Evolutionary conservation across 2,888 invertebrate genomes (phyloP), one percentile per base, ranked within the genome.

Genomic region (Ophion slaviceki): DNA sequence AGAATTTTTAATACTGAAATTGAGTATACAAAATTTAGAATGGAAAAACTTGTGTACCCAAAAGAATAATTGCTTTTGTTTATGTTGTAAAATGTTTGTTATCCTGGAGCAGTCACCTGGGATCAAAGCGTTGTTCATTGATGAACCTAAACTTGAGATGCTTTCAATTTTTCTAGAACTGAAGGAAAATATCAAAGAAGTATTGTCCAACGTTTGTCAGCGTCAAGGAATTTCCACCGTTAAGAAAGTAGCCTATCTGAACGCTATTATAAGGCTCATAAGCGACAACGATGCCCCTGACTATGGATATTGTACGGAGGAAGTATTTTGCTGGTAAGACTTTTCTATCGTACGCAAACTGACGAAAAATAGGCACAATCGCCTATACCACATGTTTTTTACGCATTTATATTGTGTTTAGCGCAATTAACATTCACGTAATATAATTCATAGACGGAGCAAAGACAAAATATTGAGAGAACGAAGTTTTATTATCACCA

Each of bases 191-290:
- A 92, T 96, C 45, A 94, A 95, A 87, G 96, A 96, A 92, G 96
- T 96, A 81, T 94, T 96, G 80, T 95, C 95, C 83, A 95, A 95
- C 92, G 92, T 96, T 85, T 96, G 96, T 88, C 95, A 95, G 91
- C 96, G 95, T 92, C 94, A 95, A 88, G 95, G 95, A 83, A 95
- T 96, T 85, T 96, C 96, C 85, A 98, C 97, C 94, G 96, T 96
- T 87, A 97, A 96, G 93, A 97, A 97, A 93, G 95, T 98, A 89
- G 97, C 97, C 88, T 97, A 98, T 94, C 95, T 99, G 91, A 99
- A 98, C 95, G 97, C 96, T 86, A 96, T 98, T 94, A 97, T 98
- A 81, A 97, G 97, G 92, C 95, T 98, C 88, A 95, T 97, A 88
- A 95, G 96, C 92, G 96, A 96, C 89, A 95, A 94, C 80, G 94